A percentile compares a stretch with the other conserved stretches of the same genome.
phyloP scores from a whole-genome alignment of 1,140 invertebrate genomes.

The Acromyrmex echinatior region DNA sequence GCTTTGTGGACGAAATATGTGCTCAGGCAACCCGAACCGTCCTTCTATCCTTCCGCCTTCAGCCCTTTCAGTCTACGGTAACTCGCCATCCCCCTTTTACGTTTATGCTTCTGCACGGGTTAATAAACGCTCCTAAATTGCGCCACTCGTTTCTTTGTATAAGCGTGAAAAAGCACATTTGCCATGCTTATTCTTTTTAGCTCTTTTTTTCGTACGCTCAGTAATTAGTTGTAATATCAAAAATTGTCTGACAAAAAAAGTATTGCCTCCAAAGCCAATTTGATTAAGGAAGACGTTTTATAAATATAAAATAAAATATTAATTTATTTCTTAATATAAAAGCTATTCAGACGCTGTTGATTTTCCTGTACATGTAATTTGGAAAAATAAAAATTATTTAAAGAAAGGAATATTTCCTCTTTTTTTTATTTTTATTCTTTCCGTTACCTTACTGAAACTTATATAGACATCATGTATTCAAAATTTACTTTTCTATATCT shows the following conservation, averaged over 20 bases:
- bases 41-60: background rate
- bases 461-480: background rate
- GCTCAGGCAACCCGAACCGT: slow-evolving; percentile 5
- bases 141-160: background rate
- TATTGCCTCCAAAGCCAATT: background rate
- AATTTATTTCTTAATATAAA: background rate
- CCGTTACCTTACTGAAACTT: background rate
- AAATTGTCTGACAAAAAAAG: background rate
- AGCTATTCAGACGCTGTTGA: background rate
- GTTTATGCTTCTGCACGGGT: slow-evolving; percentile 22
- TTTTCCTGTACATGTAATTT: background rate
- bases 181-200: background rate
- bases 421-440: background rate
- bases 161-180: slow-evolving; percentile 9
- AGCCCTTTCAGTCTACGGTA: slow-evolving; percentile 18
- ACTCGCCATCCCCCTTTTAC: slow-evolving; percentile 11
- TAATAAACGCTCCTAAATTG: slow-evolving; percentile 55
- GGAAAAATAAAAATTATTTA: background rate
- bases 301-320: background rate
- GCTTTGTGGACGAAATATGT: slow-evolving; percentile 52
- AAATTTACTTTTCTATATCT: background rate
- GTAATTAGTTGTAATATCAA: background rate
- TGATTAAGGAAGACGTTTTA: background rate
- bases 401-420: background rate
- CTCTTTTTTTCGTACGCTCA: too few species aligned